Conservation (phyloP, 2,113 vertebrate species). For the Phasianus colchicus region DNA sequence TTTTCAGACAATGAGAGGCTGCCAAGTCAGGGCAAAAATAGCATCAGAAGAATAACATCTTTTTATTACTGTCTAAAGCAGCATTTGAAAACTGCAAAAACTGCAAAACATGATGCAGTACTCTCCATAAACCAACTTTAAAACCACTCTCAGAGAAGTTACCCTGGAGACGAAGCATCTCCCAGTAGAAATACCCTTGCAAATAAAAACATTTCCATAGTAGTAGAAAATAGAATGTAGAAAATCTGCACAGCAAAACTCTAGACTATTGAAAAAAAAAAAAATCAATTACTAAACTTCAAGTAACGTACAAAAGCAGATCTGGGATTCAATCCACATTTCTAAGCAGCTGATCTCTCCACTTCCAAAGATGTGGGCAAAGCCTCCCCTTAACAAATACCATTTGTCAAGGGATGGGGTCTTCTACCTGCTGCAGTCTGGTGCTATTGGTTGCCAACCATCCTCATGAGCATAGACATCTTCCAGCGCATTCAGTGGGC, state of each 20-base stretch:
- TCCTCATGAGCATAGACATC: not conserved
- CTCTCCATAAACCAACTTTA: not conserved
- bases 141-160: not conserved
- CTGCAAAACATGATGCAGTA: not conserved
- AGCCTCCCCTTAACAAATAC: not conserved
- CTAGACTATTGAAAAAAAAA: not conserved
- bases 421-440: not conserved
- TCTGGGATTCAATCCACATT: not conserved
- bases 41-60: not conserved
- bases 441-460: not conserved
- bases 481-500: not conserved
- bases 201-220: conserved; percentile 5
- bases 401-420: not conserved
- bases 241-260: not conserved
- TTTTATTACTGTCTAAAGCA: not conserved
- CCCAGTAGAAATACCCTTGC: not conserved
- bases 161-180: not conserved
- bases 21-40: not conserved
- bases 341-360: not conserved
- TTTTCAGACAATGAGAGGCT: not conserved
- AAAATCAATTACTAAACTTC: not conserved
- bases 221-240: not conserved
- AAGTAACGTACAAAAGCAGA: not conserved
- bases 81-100: not conserved
- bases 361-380: not conserved